Percentiles rank a stretch among this genome's conserved stretches.
phyloP scores from a whole-genome alignment of 2,113 vertebrate genomes.

The Mohoua ochrocephala region DNA sequence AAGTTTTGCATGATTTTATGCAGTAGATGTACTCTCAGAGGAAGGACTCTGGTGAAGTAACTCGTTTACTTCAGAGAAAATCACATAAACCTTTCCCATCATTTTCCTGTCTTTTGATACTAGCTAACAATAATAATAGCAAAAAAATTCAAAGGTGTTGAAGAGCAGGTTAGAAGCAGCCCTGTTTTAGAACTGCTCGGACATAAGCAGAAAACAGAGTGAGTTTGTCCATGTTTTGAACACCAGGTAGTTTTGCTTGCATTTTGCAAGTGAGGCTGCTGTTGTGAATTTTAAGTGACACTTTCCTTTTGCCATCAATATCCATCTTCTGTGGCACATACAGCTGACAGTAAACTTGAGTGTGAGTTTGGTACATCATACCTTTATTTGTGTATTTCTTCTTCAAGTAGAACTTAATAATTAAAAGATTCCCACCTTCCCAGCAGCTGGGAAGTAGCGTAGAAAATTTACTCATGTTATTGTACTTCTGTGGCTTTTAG shows the following conservation, averaged over 20 bases:
- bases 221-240: not conserved
- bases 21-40: not conserved
- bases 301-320: not conserved
- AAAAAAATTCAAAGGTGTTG: not conserved
- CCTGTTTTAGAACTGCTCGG: not conserved
- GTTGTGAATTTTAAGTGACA: not conserved
- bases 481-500: not conserved
- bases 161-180: not conserved
- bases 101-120: not conserved
- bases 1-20: not conserved
- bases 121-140: not conserved
- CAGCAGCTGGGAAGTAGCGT: not conserved
- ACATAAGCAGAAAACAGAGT: not conserved
- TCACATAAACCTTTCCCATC: not conserved
- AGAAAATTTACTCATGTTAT: not conserved
- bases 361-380: not conserved
- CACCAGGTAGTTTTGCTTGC: not conserved
- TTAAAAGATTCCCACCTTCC: not conserved
- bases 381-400: not conserved
- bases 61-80: slow-evolving; percentile 43
- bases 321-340: not conserved
- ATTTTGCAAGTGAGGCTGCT: not conserved
- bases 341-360: not conserved
- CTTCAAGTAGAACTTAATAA: not conserved
- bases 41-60: not conserved